Conservation (phyloP, 2,797 vertebrate genomes). For the Sebastes jordani region DNA sequence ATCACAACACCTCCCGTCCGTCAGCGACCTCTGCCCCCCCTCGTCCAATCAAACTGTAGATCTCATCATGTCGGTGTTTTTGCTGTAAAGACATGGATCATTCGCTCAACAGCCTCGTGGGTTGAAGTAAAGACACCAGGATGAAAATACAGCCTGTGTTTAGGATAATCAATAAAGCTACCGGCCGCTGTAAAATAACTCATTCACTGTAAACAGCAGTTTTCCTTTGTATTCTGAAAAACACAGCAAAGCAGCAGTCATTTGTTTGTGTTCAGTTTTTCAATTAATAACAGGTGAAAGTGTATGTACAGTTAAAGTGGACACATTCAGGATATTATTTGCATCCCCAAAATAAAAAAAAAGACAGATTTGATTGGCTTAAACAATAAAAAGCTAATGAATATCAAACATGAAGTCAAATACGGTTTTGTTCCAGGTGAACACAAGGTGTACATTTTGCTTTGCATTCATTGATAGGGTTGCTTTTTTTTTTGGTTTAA, state of each 20-base stretch:
- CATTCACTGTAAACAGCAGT: constrained; percentile 34
- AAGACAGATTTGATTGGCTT: constrained; percentile 32
- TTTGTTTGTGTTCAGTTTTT: constrained; percentile 37
- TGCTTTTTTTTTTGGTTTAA: constrained; percentile 44
- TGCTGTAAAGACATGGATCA: constrained; percentile 28
- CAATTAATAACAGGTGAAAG: constrained; percentile 22
- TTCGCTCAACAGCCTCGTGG: not conserved
- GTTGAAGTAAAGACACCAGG: not conserved
- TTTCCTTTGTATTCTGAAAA: constrained; percentile 32
- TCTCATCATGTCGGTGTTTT: constrained; percentile 54
- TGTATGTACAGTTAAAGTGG: constrained; percentile 53
- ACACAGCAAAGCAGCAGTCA: constrained; percentile 5
- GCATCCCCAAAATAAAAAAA: constrained; percentile 30
- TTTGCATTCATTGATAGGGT: constrained; percentile 38
- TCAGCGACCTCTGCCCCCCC: constrained; percentile 18
- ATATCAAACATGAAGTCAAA: constrained; percentile 12
- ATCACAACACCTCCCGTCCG: constrained; percentile 18
- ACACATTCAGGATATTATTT: constrained; percentile 45
- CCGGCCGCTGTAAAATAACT: constrained; percentile 79
- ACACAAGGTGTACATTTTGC: constrained; percentile 59
- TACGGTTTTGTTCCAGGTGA: constrained; percentile 52
- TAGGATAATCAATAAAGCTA: constrained; percentile 38
- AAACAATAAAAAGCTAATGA: constrained; percentile 14
- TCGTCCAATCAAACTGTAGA: constrained; percentile 48
- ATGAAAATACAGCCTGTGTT: constrained; percentile 15